phyloP scores from a whole-genome alignment of 1,140 invertebrate species.

The Matsumurasca onukii region DNA sequence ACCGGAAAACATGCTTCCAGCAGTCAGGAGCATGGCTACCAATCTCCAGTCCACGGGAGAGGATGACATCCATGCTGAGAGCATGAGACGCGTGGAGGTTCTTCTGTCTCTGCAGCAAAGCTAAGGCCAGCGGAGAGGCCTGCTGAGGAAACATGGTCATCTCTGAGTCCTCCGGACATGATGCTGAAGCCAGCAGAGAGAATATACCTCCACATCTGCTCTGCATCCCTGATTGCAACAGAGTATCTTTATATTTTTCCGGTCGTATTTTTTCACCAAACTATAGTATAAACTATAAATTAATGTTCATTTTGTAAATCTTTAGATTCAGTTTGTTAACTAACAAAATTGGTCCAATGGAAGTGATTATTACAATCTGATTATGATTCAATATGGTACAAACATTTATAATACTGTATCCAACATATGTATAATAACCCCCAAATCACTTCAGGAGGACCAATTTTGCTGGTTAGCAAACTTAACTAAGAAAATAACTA shows the following conservation, averaged over 20 bases:
- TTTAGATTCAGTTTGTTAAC: background rate
- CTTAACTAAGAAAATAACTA: too few species aligned
- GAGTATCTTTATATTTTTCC: too few species aligned
- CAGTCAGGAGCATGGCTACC: conserved; percentile 89
- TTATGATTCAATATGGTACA: too few species aligned
- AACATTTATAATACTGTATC: too few species aligned
- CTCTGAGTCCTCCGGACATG: conserved; percentile 57
- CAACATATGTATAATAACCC: too few species aligned
- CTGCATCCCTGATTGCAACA: conserved; percentile 66
- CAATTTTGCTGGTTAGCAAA: too few species aligned
- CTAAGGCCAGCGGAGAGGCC: conserved; percentile 7
- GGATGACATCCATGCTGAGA: conserved; percentile 85
- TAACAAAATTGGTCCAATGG: too few species aligned
- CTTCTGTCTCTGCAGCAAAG: conserved; percentile 32
- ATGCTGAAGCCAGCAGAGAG: conserved; percentile 72
- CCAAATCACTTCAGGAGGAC: too few species aligned
- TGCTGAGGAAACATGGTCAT: conserved; percentile 1
- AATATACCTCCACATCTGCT: conserved; percentile 81
- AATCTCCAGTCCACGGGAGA: conserved; percentile 78
- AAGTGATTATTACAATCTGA: too few species aligned
- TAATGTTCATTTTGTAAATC: background rate
- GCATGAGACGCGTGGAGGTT: conserved; percentile 66
- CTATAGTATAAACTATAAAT: background rate
- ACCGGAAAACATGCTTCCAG: conserved; percentile 92
- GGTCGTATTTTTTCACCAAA: too few species aligned